Evolutionary conservation across 2,113 vertebrate species (phyloP), one percentile per base, ranked within the genome.

Genomic region (Triplophysa tibetana): DNA sequence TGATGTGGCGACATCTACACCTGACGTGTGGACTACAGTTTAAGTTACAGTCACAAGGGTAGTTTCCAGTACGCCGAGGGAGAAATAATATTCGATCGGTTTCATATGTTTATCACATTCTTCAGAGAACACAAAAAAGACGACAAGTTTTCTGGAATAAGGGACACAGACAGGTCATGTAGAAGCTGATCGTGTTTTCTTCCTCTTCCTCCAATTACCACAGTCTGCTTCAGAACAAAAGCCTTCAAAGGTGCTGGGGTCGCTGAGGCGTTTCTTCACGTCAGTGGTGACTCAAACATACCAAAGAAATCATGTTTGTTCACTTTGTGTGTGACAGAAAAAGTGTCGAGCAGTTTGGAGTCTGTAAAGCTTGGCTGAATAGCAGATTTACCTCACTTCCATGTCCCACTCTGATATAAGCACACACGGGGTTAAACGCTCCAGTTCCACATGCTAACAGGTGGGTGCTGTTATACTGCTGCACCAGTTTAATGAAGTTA

Each of bases 371-470:
- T n/a, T n/a, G n/a, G n/a, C n/a, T n/a, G n/a, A n/a, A n/a, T n/a
- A n/a, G n/a, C 29, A 69, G 48, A n/a, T 23, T n/a, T 83, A 86
- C 84, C 84, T 83, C 72, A 33, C 29, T 64, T 68, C 66, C 77
- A 62, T 93, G 92, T 45, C 96, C 95, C 63, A 95, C 94, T 88
- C 89, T 92, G 84, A 98, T 56, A 72, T 95, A 92, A 50, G 89
- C 82, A 70, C 98, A 99, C 10, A 93, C 12, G 0, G 97, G 98
- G 85, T 96, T 94, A 70, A 99, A 99, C 7, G 97, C 96, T 79
- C 96, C 98, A 4, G 98, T 99, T 38, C 96, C 97, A 83, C 98
- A 99, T 1, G 90, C 92, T 84, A 99, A 87, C 56, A 99, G 91
- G 69, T 99, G 98, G 0, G 95, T 97, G 78, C 94, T 93, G 86